These are phyloP conservation scores for Anniella stebbinsi DNA, from an alignment of 2,797 vertebrate species.

Conservation along the genomic window DNA sequence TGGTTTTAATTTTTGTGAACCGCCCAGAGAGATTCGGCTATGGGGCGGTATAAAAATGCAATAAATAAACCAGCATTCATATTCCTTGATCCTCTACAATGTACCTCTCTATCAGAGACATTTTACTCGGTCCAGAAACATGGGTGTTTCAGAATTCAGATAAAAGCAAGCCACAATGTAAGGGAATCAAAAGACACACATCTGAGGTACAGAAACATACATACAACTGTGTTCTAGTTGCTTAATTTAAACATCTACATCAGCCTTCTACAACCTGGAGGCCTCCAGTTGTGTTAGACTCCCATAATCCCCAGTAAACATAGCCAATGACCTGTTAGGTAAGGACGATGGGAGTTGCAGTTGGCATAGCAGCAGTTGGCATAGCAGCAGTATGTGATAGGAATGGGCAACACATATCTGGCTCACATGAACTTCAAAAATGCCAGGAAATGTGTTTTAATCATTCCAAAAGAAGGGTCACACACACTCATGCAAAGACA, in stretches of 20 bases:
- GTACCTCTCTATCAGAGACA: background rate
- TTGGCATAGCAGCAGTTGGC: no score
- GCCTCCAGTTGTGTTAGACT: background rate
- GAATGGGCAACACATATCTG: background rate
- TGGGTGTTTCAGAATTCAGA: fast-evolving
- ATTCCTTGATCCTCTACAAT: background rate
- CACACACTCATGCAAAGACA: background rate
- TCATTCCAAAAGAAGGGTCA: background rate
- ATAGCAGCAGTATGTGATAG: background rate
- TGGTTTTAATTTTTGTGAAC: no score
- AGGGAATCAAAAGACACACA: slow-evolving; percentile 3
- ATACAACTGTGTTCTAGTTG: background rate
- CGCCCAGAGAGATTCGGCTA: no score
- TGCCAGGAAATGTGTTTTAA: background rate
- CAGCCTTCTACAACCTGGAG: background rate
- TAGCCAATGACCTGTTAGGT: no score
- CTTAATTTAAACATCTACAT: background rate
- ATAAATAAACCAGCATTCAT: background rate
- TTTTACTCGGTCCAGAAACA: background rate
- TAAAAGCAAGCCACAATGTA: slow-evolving; percentile 25
- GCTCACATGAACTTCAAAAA: slow-evolving; percentile 12
- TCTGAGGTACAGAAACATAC: background rate
- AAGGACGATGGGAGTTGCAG: background rate
- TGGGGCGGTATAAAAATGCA: no score
- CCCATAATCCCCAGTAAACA: background rate